phyloP scores from a whole-genome alignment of 2,888 invertebrate genomes.

The Drosophila yooni region DNA sequence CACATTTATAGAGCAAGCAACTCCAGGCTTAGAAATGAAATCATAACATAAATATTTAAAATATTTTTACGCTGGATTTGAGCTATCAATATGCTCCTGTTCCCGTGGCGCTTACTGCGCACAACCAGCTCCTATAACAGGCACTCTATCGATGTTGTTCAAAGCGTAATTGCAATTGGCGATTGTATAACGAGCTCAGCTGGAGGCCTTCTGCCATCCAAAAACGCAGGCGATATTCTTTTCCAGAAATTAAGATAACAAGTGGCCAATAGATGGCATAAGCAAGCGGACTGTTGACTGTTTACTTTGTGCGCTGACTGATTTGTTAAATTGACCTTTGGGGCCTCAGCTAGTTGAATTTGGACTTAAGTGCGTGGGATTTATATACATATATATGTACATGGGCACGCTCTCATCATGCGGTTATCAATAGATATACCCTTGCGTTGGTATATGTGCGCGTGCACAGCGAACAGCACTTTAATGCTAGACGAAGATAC shows the following conservation, averaged over 20 bases:
- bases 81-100: constrained; percentile 22
- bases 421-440: not conserved
- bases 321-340: not conserved
- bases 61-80: constrained; percentile 14
- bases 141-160: constrained; percentile 35
- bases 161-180: constrained; percentile 51
- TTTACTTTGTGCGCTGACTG: not conserved
- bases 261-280: constrained; percentile 8
- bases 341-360: not conserved
- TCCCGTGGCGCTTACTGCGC: constrained; percentile 1
- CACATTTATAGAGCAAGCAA: constrained; percentile 10
- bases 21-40: not conserved
- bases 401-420: not conserved
- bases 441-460: not conserved
- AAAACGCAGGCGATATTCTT: constrained; percentile 11
- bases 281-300: not conserved
- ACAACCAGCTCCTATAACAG: not conserved
- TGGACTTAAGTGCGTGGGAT: not conserved
- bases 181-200: constrained; percentile 37
- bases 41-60: constrained; percentile 16
- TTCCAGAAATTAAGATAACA: constrained; percentile 24
- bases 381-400: not conserved
- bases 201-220: constrained; percentile 25
- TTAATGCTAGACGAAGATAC: not conserved
- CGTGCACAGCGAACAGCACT: not conserved